These are phyloP conservation scores for Salvelinus sp. DNA, from an alignment of 2,113 vertebrate genomes.

Conservation along the genomic window DNA sequence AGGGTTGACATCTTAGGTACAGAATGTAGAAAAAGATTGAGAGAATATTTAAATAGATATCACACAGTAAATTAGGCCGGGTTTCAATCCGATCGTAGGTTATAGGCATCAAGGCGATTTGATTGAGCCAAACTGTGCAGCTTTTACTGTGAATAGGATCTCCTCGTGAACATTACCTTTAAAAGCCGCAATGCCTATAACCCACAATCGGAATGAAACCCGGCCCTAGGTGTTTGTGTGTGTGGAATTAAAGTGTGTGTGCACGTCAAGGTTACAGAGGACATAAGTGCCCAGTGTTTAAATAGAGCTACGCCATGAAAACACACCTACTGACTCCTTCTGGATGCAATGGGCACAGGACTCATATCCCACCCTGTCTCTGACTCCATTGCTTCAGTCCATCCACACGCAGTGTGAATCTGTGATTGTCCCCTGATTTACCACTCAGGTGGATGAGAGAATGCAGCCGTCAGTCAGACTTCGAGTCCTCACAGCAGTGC, in stretches of 20 bases:
- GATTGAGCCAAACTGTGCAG: no score
- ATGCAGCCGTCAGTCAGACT: neutral
- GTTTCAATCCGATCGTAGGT: no score
- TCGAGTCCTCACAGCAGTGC: neutral
- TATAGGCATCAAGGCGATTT: no score
- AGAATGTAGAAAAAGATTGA: slow-evolving; percentile 25
- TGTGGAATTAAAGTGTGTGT: neutral
- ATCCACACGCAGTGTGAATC: neutral
- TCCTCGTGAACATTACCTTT: no score
- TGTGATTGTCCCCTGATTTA: neutral
- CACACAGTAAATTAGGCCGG: neutral
- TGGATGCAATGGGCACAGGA: neutral
- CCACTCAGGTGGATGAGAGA: neutral
- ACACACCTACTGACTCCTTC: neutral
- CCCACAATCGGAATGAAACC: neutral
- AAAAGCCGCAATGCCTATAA: no score
- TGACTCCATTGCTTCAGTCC: neutral
- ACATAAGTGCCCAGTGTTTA: neutral
- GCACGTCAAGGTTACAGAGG: neutral
- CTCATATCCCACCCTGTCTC: neutral
- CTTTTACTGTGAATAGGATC: no score
- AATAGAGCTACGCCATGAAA: neutral
- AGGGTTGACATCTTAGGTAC: neutral
- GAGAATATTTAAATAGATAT: neutral
- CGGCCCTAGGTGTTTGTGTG: neutral